Evolutionary conservation across 2,888 invertebrate species (phyloP), one percentile per base, ranked within the genome.

Genomic region (Zygothrica quintamaculata): DNA sequence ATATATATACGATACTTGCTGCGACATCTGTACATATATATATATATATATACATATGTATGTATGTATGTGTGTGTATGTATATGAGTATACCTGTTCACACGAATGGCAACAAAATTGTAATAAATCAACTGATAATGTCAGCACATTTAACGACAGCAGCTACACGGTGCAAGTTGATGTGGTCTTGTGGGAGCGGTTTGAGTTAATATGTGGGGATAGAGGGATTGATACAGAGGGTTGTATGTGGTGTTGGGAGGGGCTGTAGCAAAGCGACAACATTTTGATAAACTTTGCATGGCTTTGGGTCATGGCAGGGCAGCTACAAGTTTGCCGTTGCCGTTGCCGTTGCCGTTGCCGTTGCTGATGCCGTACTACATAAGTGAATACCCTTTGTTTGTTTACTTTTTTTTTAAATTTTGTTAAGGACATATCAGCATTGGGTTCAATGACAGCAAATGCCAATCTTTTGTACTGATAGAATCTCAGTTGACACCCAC

Each of bases 121-220:
- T 77, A 52, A 87, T 84, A 84, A 84, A 84, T 84, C 82, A 87
- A 79, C 77, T 76, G 86, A 86, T 87, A 87, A 82, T 87, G 86
- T 82, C 86, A 46, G 60, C 78, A 66, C 88, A 87, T 84, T 81
- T 65, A 74, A 82, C 71, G 60, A 65, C 61, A 67, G 8, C 18
- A 22, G 51, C 46, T 46, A 29, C 57, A 16, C 33, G 26, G 39
- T 48, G 22, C 34, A 47, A 52, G 29, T 13, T 46, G 53, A 50
- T 12, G 33, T 36, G 15, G 40, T 12, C 26, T 29, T 8, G n/a
- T 11, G 8, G 22, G 29, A n/a, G n/a, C n/a, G n/a, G n/a, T n/a
- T n/a, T n/a, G n/a, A n/a, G n/a, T n/a, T n/a, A n/a, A n/a, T n/a
- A n/a, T n/a, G 15, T 11, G 26, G 4, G 16, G 29, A n/a, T 26